Evolutionary conservation across 2,797 vertebrate genomes (phyloP).

Genomic region (Pelochelys cantorii): DNA sequence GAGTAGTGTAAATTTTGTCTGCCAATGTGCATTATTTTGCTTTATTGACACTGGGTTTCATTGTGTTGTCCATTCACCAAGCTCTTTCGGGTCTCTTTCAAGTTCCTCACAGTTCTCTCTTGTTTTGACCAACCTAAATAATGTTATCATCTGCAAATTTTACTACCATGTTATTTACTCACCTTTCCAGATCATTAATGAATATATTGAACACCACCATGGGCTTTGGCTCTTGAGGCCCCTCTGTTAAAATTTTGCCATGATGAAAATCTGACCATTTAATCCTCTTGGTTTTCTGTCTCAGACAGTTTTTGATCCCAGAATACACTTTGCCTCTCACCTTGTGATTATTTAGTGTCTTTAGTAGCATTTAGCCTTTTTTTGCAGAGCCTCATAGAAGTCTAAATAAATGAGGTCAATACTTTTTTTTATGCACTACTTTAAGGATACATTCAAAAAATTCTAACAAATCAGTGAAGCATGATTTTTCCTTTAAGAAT

Average conservation of each 20-base stretch:
- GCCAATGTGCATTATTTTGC: neutral
- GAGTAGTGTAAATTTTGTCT: neutral
- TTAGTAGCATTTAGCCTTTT: neutral
- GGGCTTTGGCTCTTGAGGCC: neutral
- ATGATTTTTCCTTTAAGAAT: neutral
- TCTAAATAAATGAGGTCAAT: neutral
- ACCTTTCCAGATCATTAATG: neutral
- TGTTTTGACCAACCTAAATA: neutral
- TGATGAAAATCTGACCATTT: neutral
- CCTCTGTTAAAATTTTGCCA: neutral
- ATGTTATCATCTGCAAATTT: neutral
- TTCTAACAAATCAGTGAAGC: neutral
- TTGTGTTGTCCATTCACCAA: neutral
- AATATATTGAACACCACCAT: neutral
- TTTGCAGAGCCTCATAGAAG: neutral
- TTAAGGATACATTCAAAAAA: neutral
- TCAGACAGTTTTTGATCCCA: neutral
- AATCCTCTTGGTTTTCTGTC: neutral
- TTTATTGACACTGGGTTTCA: neutral
- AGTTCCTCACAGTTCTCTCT: neutral
- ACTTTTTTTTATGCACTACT: neutral
- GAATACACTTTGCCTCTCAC: neutral
- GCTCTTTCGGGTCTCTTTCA: neutral
- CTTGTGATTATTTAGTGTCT: neutral
- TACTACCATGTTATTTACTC: neutral